Evolutionary conservation across 2,888 invertebrate species (phyloP).

Genomic region (Empis stercorea): DNA sequence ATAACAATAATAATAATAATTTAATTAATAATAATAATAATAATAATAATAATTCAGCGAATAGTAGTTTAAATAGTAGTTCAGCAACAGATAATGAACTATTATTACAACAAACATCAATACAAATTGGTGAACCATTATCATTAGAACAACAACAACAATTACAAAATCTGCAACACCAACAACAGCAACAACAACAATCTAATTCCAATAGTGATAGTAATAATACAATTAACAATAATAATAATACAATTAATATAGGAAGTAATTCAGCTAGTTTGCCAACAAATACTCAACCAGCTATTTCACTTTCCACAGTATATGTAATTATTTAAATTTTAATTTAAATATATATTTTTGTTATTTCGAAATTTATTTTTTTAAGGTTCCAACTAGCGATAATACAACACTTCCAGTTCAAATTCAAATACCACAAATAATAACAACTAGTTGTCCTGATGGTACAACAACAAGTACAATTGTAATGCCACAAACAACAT

Average conservation of each 20-base stretch:
- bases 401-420: constrained; percentile 50
- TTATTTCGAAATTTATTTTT: not conserved
- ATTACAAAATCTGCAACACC: not conserved
- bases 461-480: constrained; percentile 16
- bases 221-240: not conserved
- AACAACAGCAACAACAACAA: not conserved
- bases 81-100: constrained; percentile 1
- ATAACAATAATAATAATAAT: not conserved
- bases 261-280: not conserved
- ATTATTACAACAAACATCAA: not conserved
- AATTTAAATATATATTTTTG: no score
- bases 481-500: constrained; percentile 10
- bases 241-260: constrained; percentile 2
- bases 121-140: not conserved
- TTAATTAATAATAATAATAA: constrained; percentile 2
- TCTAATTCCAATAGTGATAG: not conserved
- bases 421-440: constrained; percentile 47
- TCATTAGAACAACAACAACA: not conserved
- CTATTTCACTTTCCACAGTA: constrained; percentile 14
- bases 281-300: constrained; percentile 11
- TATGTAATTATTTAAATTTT: constrained; percentile 8
- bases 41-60: not conserved
- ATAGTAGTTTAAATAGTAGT: not conserved
- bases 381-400: constrained; percentile 45
- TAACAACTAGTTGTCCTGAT: constrained; percentile 19